A percentile compares a stretch with the other conserved stretches of the same genome.
These are phyloP conservation scores for Galerucella nymphaeae DNA, from an alignment of 2,888 invertebrate species.

Conservation along the genomic window DNA sequence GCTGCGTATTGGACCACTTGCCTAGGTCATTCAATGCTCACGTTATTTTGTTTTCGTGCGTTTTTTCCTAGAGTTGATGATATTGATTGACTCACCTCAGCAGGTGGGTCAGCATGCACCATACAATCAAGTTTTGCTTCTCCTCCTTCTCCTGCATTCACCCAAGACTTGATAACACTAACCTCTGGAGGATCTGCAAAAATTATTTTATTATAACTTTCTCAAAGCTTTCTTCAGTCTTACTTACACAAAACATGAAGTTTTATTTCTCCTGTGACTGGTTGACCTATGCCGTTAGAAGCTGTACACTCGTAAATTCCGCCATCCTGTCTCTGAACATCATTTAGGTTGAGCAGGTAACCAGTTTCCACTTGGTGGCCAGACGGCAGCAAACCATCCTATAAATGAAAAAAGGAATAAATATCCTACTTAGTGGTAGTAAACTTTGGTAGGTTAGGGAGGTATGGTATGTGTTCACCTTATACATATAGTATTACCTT, in stretches of 20 bases:
- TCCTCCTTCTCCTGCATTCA: constrained; percentile 72
- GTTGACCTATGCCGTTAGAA: constrained; percentile 66
- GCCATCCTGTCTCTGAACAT: constrained; percentile 63
- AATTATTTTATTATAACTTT: constrained; percentile 3
- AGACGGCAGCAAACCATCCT: constrained; percentile 63
- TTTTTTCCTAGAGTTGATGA: no score
- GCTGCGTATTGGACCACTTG: no score
- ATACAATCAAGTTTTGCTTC: constrained; percentile 73
- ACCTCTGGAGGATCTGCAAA: constrained; percentile 73
- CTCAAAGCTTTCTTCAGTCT: not conserved
- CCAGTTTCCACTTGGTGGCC: constrained; percentile 64
- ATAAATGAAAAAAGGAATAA: constrained; percentile 38
- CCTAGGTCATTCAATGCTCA: not conserved
- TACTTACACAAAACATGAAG: constrained; percentile 64
- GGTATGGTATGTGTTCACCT: no score
- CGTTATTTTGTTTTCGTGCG: no score
- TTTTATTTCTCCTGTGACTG: constrained; percentile 62
- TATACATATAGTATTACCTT: constrained; percentile 54
- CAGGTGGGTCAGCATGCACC: constrained; percentile 70
- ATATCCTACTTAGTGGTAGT: no score
- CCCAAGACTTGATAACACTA: constrained; percentile 71
- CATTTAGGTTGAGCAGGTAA: constrained; percentile 61
- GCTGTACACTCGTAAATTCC: constrained; percentile 68
- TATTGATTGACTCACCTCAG: constrained; percentile 58
- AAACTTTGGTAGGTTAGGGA: no score